A percentile compares a stretch with the other conserved stretches of the same genome.
phyloP scores from a whole-genome alignment of 2,888 invertebrate species.

The Cephus pulcher region DNA sequence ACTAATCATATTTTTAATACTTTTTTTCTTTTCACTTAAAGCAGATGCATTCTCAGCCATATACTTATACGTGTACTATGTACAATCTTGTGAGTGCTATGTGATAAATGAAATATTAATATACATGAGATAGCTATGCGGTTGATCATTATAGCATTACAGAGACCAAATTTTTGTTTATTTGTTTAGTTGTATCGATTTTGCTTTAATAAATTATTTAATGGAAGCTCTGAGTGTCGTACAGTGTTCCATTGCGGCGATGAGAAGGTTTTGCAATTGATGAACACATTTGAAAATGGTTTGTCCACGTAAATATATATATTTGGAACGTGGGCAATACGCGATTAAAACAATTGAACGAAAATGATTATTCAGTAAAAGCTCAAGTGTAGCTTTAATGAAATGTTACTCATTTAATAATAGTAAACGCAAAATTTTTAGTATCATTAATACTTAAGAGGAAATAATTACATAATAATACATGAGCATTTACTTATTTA shows the following conservation, averaged over 20 bases:
- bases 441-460: neutral
- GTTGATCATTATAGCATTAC: neutral
- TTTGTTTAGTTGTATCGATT: neutral
- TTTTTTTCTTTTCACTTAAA: neutral
- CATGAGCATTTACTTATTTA: neutral
- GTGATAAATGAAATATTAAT: neutral
- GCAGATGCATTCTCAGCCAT: neutral
- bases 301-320: neutral
- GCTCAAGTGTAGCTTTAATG: neutral
- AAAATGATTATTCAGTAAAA: neutral
- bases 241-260: neutral
- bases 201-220: neutral
- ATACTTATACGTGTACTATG: neutral
- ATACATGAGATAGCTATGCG: neutral
- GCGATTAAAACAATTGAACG: neutral
- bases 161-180: neutral
- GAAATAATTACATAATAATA: neutral
- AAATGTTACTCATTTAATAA: neutral
- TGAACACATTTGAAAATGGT: neutral
- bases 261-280: neutral
- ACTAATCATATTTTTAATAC: neutral
- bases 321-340: neutral
- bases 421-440: neutral
- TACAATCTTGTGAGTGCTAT: neutral
- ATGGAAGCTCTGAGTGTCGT: neutral